Base-by-base conservation (phyloP, 2,888 invertebrate genomes). In the Creontiades dilutus region DNA sequence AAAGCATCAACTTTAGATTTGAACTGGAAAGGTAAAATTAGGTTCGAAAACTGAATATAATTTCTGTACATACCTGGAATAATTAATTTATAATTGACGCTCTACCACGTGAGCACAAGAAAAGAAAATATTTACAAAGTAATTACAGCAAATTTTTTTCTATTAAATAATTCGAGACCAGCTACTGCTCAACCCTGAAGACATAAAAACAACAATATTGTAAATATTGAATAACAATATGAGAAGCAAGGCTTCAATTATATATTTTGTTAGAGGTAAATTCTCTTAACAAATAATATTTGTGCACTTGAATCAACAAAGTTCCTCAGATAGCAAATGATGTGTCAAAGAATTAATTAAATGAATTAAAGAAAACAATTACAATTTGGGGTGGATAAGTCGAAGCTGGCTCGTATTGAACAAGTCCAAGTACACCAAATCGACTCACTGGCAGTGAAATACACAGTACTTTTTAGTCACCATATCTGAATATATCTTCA, bases 211-310 rank as follows among this genome's bases (percentile, higher is more conserved):
- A 82, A 47, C 47, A 52, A 82, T 47, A 81, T 5, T 28, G 52
- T 52, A 52, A 47, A 82, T 52, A 19, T 52, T 52, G 82, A 12
- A 52, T 86, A 86, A 86, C 86, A 86, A 86, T 75, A 86, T 12
- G 48, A 61, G 75, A 86, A 75, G 75, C 75, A 48, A 47, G 82
- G 86, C 86, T 86, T 86, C 86, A 47, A 86, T 86, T 23, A 86
- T 75, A 86, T 75, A 86, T 75, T 47, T 86, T 75, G 86, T 86
- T 75, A 86, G 75, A 75, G 13, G 75, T 75, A 47, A 75, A 86
- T 86, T 46, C 46, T 14, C 13, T 75, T 75, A 86, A 86, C 86
- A 86, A 86, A 86, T 19, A 46, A 81, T 81, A 47, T 82, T 82
- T 82, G 82, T 82, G 82, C 82, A 82, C 82, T 52, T 82, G 52